Percentiles rank a stretch among this genome's conserved stretches.
phyloP scores from a whole-genome alignment of 2,888 invertebrate species.

The Hydraecia micacea region DNA sequence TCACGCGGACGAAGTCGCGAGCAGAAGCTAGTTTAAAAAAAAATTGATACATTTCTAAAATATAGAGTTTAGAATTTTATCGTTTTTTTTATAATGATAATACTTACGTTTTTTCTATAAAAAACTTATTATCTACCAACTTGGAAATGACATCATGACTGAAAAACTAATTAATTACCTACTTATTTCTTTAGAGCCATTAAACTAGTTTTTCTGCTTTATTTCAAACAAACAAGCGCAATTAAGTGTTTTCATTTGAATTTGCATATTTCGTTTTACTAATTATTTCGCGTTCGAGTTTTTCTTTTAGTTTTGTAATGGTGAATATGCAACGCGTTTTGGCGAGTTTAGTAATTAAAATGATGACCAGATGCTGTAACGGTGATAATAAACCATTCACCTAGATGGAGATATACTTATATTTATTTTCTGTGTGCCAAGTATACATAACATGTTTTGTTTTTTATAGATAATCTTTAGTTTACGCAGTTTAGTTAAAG shows the following conservation, averaged over 20 bases:
- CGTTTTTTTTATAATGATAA: no score
- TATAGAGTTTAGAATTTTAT: background rate
- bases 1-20: no score
- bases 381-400: slow-evolving; percentile 31
- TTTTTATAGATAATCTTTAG: slow-evolving; percentile 2
- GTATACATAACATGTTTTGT: background rate
- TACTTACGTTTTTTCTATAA: no score
- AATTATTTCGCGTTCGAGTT: slow-evolving; percentile 36
- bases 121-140: background rate
- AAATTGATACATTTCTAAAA: background rate
- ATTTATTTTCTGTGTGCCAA: slow-evolving; percentile 6
- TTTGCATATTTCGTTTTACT: slow-evolving; percentile 53
- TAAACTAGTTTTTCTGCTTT: slow-evolving; percentile 39
- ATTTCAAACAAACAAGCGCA: slow-evolving; percentile 48
- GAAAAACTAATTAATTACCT: slow-evolving; percentile 27
- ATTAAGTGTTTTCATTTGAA: slow-evolving; percentile 52
- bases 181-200: slow-evolving; percentile 27
- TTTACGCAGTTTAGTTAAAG: background rate
- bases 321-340: slow-evolving; percentile 28
- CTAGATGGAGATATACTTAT: slow-evolving; percentile 13
- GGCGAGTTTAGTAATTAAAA: slow-evolving; percentile 27
- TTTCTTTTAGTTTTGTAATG: slow-evolving; percentile 54
- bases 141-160: slow-evolving; percentile 33
- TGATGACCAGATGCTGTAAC: slow-evolving; percentile 25
- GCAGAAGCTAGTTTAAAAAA: background rate